Evolutionary conservation across 2,797 vertebrate genomes (phyloP).

Genomic region (Enteromius afrohamiltoni): DNA sequence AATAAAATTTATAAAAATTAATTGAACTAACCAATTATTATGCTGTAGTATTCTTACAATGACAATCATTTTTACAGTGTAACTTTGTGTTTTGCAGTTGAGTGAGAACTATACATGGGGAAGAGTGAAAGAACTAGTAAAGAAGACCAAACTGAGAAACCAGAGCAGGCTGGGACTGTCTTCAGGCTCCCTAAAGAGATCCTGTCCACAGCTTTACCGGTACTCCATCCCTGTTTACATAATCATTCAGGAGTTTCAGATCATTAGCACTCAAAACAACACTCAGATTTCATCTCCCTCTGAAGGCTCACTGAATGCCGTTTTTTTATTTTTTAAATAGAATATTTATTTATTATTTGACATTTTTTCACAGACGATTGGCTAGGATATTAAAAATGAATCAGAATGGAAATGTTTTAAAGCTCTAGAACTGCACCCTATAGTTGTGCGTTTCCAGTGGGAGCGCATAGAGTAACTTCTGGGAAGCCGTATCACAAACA

Average conservation of each 20-base stretch:
- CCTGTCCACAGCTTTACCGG: slow-evolving; percentile 88
- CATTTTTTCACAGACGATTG: not conserved
- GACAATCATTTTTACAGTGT: not conserved
- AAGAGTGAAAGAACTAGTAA: slow-evolving; percentile 82
- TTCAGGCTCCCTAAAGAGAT: slow-evolving; percentile 83
- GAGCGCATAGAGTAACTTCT: slow-evolving; percentile 6
- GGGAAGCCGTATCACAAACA: slow-evolving; percentile 23
- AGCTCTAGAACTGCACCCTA: not conserved
- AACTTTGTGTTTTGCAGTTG: slow-evolving; percentile 61
- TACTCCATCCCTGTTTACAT: slow-evolving; percentile 60
- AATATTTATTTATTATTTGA: slow-evolving; percentile 22
- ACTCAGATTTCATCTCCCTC: slow-evolving; percentile 5
- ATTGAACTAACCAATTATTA: not conserved
- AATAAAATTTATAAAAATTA: not conserved
- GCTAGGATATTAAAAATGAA: not conserved
- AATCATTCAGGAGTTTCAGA: slow-evolving; percentile 13
- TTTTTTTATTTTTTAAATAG: not conserved
- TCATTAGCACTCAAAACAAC: slow-evolving; percentile 36
- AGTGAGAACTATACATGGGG: slow-evolving; percentile 81
- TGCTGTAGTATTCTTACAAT: not conserved
- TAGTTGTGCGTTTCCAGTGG: not conserved
- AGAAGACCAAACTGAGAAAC: slow-evolving; percentile 77
- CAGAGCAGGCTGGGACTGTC: slow-evolving; percentile 77
- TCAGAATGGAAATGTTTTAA: not conserved
- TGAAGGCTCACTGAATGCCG: not conserved